phyloP scores from a whole-genome alignment of 2,888 invertebrate species.

The Tanypteryx hageni region DNA sequence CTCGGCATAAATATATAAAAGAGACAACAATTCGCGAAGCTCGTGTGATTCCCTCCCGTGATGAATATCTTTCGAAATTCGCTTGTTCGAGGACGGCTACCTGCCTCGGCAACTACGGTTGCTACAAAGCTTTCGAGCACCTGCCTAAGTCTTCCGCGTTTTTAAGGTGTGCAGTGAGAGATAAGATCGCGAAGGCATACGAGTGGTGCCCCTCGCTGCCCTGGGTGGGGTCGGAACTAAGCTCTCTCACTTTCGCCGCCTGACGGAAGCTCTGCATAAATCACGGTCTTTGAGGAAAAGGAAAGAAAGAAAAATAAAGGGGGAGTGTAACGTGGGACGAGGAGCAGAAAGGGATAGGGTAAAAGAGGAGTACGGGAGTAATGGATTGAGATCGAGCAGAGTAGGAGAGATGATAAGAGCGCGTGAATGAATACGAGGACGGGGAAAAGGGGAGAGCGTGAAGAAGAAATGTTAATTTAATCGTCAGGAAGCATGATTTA shows the following conservation, averaged over 20 bases:
- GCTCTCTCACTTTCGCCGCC: background rate
- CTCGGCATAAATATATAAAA: background rate
- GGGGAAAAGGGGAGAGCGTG: background rate
- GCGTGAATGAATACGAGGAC: no score
- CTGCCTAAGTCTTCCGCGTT: background rate
- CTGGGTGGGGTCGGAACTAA: conserved; percentile 19
- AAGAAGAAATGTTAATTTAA: background rate
- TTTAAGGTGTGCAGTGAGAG: background rate
- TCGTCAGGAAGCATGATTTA: no score
- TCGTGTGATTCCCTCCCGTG: background rate
- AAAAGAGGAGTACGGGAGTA: background rate
- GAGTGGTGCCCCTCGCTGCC: background rate
- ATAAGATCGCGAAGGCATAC: background rate
- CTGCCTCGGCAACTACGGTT: background rate
- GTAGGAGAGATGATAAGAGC: background rate
- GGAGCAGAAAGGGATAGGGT: background rate
- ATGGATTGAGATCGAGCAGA: conserved; percentile 12
- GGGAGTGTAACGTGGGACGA: background rate
- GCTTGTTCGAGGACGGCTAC: background rate
- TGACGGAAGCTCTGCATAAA: conserved; percentile 6
- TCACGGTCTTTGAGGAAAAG: conserved; percentile 4
- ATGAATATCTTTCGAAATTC: background rate
- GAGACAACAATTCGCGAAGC: background rate
- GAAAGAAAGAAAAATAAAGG: background rate
- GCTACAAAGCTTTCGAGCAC: background rate